Evolutionary conservation across 2,113 vertebrate species (phyloP).

Genomic region (Centropristis striata): DNA sequence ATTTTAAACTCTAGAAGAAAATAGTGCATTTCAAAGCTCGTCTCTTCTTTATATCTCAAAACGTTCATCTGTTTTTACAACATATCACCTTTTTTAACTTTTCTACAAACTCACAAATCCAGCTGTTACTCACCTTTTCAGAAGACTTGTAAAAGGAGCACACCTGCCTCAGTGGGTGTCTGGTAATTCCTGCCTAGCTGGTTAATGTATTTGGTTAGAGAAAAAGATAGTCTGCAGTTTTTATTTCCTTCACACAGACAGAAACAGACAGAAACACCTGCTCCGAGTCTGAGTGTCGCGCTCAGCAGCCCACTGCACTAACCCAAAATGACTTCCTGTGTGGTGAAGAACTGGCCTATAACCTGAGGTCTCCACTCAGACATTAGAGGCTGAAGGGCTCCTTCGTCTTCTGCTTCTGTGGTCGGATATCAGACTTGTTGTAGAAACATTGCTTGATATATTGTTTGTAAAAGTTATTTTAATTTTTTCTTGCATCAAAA

Average conservation of each 20-base stretch:
- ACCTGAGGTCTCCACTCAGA: conserved; percentile 18
- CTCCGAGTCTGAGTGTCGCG: conserved; percentile 3
- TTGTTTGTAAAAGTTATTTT: too few species aligned
- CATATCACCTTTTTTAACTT: neutral
- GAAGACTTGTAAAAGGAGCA: conserved; percentile 16
- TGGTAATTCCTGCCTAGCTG: conserved; percentile 8
- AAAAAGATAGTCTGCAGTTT: conserved; percentile 15
- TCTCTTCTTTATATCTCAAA: neutral
- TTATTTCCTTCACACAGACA: neutral
- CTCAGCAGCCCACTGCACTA: conserved; percentile 50
- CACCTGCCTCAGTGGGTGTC: conserved; percentile 19
- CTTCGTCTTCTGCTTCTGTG: neutral
- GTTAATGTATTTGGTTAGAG: conserved; percentile 5
- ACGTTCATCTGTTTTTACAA: conserved; percentile 30
- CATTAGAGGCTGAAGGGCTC: neutral
- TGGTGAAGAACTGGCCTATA: conserved; percentile 60
- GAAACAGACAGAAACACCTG: neutral
- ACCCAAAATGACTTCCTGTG: conserved; percentile 73
- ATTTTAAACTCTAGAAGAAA: neutral
- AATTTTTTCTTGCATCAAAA: too few species aligned
- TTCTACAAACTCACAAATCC: neutral
- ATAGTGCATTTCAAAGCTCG: conserved; percentile 11
- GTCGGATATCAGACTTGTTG: conserved; percentile 1
- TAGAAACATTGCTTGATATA: neutral
- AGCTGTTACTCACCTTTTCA: conserved; percentile 55